Evolutionary conservation across 1,140 invertebrate genomes (phyloP).

Genomic region (Lepidurus arcticus): DNA sequence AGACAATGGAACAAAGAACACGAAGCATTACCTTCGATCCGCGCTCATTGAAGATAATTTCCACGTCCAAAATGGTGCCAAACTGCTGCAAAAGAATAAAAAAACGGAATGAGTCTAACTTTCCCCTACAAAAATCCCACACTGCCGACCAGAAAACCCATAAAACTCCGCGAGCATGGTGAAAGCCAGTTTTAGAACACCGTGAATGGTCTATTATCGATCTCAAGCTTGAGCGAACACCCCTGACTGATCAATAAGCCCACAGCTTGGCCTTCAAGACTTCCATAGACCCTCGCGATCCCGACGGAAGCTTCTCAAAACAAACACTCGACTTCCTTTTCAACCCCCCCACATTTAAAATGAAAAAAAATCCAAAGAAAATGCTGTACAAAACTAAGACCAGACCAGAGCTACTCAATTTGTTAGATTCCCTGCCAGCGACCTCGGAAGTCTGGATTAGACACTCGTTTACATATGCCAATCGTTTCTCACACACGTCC

Average conservation of each 20-base stretch:
- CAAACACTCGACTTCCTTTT: neutral
- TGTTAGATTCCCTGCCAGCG: too few relatives aligned
- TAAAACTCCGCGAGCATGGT: neutral
- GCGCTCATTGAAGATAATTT: slow-evolving; percentile 99
- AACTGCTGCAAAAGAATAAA: slow-evolving; percentile 58
- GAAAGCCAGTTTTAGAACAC: too few relatives aligned
- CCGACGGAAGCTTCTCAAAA: neutral
- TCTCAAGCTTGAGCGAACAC: neutral
- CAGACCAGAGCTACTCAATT: too few relatives aligned
- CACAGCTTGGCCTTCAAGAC: neutral
- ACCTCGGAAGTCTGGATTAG: too few relatives aligned
- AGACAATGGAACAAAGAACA: neutral
- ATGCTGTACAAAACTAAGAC: too few relatives aligned
- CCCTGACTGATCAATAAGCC: slow-evolving; percentile 2
- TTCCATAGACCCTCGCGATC: neutral
- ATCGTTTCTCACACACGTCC: too few relatives aligned
- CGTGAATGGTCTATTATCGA: too few relatives aligned
- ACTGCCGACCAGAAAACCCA: neutral
- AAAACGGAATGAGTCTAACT: neutral
- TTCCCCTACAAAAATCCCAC: neutral
- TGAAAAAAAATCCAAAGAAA: too few relatives aligned
- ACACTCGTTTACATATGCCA: too few relatives aligned
- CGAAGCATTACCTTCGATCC: slow-evolving; percentile 71
- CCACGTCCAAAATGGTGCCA: slow-evolving; percentile 95
- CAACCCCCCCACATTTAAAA: too few relatives aligned